Conservation (phyloP, 1,140 invertebrate species). For the Diorhabda elongata region DNA sequence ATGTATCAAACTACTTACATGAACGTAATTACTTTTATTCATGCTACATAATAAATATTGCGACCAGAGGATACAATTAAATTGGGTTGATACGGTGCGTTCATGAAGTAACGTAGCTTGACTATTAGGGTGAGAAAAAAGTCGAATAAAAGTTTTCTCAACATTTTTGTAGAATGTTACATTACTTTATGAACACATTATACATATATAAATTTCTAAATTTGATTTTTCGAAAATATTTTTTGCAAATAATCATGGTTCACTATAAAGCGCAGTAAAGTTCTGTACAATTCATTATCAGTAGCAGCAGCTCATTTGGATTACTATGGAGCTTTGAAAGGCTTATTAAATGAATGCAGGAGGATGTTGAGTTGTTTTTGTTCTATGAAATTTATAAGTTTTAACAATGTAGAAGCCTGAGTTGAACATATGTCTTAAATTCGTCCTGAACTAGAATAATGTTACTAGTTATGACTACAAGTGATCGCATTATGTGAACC, state of each 20-base stretch:
- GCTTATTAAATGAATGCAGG: conserved; percentile 7
- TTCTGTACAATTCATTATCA: not conserved
- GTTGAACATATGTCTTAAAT: conserved; percentile 10
- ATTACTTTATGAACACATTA: no score
- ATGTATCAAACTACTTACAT: no score
- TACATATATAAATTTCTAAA: no score
- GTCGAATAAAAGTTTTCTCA: no score
- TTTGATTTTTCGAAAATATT: no score
- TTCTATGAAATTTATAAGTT: conserved; percentile 13
- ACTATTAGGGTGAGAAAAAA: no score
- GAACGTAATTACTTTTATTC: no score
- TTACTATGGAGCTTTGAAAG: not conserved
- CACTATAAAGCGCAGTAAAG: conserved; percentile 4
- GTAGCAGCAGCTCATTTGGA: not conserved
- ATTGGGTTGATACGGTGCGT: no score
- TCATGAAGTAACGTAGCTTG: no score
- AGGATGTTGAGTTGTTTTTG: conserved; percentile 14
- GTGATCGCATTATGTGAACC: conserved; percentile 34
- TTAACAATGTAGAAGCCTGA: conserved; percentile 23
- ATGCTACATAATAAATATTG: no score
- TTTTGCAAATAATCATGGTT: not conserved
- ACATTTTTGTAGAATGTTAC: no score
- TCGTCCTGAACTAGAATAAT: conserved; percentile 14
- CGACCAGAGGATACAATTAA: no score
- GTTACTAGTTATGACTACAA: conserved; percentile 48